Evolutionary conservation across 2,797 vertebrate genomes (phyloP), one percentile per base, ranked within the genome.

Genomic region (Sebastes vulpes): DNA sequence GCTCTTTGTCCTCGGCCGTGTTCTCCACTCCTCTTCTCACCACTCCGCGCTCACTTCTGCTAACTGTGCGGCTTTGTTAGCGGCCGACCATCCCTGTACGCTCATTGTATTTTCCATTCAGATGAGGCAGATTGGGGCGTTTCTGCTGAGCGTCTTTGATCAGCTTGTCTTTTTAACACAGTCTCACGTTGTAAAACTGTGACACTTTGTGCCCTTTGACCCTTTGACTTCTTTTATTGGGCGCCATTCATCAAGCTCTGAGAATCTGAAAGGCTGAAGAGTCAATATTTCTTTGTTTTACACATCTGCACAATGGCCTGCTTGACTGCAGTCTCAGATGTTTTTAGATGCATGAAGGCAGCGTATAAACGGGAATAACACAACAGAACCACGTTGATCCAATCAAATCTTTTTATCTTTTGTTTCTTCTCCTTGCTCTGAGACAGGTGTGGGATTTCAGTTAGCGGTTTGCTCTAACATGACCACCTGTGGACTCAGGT

Each of bases 1-100:
- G 23, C 75, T 89, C 95, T 95, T 96, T 96, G 96, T 96, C 91
- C 87, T 89, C 25, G 38, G 77, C 81, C 91, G 72, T 89, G 89
- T 95, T 89, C 85, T 89, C 89, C 90, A 87, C 88, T 93, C 84
- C 88, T 93, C 85, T 88, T 89, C 88, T 91, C 89, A 75, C 75
- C 88, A 85, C 91, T 94, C 89, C 31, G 23, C 4, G 63, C 89
- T 93, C 86, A 81, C 92, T 90, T 86, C 76, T 74, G 9, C 64
- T 79, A 54, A 73, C 82, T 54, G 75, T 56, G 87, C 76, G 28
- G 88, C 89, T 84, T 88, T 63, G 79, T 85, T 21, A 64, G 65
- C 23, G n/a, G 46, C 77, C 28, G 32, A 82, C 82, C 60, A 83
- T 83, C 87, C 82, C 67, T 59, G 72, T 66, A 10, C 65, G 23